Conservation (phyloP, 2,113 vertebrate species). For the Colistium nudipinnis region DNA sequence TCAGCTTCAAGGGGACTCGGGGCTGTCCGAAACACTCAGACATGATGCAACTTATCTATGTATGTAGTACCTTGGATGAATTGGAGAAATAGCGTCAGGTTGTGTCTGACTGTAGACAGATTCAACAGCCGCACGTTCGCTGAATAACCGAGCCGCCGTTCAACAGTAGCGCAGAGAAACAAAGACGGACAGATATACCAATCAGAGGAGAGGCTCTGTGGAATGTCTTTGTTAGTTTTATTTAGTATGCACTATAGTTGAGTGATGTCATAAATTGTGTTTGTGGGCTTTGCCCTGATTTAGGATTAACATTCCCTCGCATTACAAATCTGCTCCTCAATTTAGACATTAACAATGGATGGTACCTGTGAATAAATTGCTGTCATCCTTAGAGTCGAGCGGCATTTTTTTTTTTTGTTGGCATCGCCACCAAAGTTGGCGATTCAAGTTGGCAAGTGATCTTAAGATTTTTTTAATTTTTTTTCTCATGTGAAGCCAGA, state of each 20-base stretch:
- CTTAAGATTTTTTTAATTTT: constrained; percentile 3
- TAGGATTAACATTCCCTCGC: too few species aligned
- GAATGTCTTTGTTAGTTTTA: neutral
- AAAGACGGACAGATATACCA: constrained; percentile 14
- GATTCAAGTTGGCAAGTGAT: neutral
- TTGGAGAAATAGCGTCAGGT: constrained; percentile 12
- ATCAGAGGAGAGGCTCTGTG: constrained; percentile 8
- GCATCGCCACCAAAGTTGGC: neutral
- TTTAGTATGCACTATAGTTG: neutral
- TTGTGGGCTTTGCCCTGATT: neutral
- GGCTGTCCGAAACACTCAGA: constrained; percentile 4
- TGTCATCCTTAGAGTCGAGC: neutral
- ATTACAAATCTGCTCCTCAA: neutral
- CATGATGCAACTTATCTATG: constrained; percentile 12
- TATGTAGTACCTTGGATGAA: constrained; percentile 1
- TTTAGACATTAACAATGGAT: neutral
- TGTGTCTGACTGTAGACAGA: constrained; percentile 24
- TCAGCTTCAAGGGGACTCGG: constrained; percentile 1
- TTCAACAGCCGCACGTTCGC: constrained; percentile 30
- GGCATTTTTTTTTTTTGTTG: too few species aligned
- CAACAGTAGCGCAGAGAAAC: constrained; percentile 5
- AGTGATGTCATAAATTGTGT: neutral
- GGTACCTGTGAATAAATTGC: neutral
- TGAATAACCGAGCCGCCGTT: constrained; percentile 28
- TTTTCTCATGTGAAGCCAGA: neutral